Conservation (phyloP, 2,113 vertebrate genomes). For the Silurus glanis region DNA sequence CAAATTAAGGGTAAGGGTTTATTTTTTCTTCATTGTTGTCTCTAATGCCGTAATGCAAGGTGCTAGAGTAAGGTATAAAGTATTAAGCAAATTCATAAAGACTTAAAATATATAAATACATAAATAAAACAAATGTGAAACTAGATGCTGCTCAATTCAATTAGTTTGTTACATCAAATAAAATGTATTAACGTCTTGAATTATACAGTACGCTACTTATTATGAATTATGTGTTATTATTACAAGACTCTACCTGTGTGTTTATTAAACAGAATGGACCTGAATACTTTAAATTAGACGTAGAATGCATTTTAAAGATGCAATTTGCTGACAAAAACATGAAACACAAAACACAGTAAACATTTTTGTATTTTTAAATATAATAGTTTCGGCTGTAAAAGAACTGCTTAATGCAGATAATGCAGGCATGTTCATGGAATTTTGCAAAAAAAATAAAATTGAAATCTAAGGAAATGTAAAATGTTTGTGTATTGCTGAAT, state of each 20-base stretch:
- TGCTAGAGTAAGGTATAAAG: background rate
- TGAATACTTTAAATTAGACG: background rate
- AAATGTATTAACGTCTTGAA: background rate
- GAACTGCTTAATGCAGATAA: background rate
- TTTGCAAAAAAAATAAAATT: background rate
- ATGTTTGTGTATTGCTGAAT: background rate
- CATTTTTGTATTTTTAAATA: background rate
- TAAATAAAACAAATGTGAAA: background rate
- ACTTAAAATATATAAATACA: too few relatives aligned
- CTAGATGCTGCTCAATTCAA: background rate
- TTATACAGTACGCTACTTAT: background rate
- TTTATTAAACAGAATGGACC: background rate
- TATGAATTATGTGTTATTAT: background rate
- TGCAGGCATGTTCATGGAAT: background rate
- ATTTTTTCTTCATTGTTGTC: background rate
- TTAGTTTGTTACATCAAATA: background rate
- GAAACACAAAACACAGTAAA: background rate
- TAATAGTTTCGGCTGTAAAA: background rate
- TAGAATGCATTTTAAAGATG: background rate
- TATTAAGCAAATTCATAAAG: background rate
- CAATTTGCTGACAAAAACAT: background rate
- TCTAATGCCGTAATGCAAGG: too few relatives aligned
- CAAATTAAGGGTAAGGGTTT: slow-evolving; percentile 30
- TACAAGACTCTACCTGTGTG: background rate
- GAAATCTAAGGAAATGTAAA: background rate